Percentiles rank a stretch among this genome's conserved stretches.
Conservation (phyloP, 2,888 invertebrate genomes). For the Stenichneumon culpator region DNA sequence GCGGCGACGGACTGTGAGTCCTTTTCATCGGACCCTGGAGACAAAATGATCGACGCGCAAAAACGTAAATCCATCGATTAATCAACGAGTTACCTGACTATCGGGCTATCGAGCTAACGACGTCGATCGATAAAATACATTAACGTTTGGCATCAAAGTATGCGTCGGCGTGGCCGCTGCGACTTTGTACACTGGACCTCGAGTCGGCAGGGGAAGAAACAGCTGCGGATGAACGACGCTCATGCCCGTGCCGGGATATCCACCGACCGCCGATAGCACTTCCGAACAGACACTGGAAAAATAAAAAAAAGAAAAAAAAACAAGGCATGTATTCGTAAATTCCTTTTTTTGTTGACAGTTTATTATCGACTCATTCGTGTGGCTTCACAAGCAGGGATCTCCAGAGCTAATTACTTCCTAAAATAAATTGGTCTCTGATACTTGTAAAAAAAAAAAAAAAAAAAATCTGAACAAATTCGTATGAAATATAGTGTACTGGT, state of each 20-base stretch:
- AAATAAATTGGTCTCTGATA: no score
- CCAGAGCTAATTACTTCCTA: no score
- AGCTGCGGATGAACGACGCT: conserved; percentile 89
- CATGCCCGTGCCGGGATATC: conserved; percentile 80
- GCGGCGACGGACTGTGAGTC: conserved; percentile 89
- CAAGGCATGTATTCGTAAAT: not conserved
- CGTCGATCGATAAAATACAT: conserved; percentile 63
- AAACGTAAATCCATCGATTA: conserved; percentile 23
- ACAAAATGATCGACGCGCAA: conserved; percentile 19
- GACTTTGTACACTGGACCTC: conserved; percentile 85
- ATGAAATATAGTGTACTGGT: no score
- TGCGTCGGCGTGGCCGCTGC: conserved; percentile 83
- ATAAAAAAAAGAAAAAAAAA: conserved; percentile 40
- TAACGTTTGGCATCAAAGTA: conserved; percentile 83
- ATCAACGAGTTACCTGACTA: not conserved
- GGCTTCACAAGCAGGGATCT: no score
- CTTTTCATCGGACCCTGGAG: conserved; percentile 87
- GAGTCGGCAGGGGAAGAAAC: conserved; percentile 88
- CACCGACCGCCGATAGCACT: conserved; percentile 80
- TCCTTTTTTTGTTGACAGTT: not conserved
- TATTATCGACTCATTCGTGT: no score
- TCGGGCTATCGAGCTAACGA: not conserved
- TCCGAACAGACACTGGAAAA: conserved; percentile 81
- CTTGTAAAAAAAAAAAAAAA: no score
- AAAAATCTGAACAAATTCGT: no score